Conservation (phyloP, 2,888 invertebrate genomes). For the Erebia palarica region DNA sequence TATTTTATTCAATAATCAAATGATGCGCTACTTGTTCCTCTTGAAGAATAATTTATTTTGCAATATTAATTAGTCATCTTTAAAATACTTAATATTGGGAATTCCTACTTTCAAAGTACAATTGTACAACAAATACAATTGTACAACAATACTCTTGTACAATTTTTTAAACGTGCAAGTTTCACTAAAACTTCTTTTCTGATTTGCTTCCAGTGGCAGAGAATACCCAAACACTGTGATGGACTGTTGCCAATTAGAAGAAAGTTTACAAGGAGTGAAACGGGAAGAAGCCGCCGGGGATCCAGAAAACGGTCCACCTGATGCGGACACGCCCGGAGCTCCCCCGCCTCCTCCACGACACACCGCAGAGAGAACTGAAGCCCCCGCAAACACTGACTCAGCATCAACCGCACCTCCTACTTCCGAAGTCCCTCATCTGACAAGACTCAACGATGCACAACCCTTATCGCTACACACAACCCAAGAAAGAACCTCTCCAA, state of each 20-base stretch:
- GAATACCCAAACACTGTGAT: conserved; percentile 95
- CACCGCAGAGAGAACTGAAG: conserved; percentile 67
- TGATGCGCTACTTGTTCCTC: not conserved
- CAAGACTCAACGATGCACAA: conserved; percentile 70
- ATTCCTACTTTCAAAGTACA: no score
- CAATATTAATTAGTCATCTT: not conserved
- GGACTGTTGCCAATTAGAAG: conserved; percentile 96
- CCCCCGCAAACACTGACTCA: conserved; percentile 67
- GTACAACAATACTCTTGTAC: no score
- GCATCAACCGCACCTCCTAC: conserved; percentile 72
- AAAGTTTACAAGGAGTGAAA: conserved; percentile 90
- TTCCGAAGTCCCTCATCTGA: conserved; percentile 73
- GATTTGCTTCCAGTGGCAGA: conserved; percentile 83
- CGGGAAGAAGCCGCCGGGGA: conserved; percentile 92
- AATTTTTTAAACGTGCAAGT: not conserved
- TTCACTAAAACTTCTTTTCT: not conserved
- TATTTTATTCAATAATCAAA: not conserved
- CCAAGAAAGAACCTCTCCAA: conserved; percentile 79
- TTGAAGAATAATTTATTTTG: not conserved
- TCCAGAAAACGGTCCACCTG: conserved; percentile 94
- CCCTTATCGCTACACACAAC: conserved; percentile 71
- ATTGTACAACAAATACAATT: no score
- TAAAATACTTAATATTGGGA: no score
- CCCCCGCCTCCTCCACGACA: conserved; percentile 68
- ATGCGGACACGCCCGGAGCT: conserved; percentile 85